These are phyloP conservation scores for Amorpha juglandis DNA, from an alignment of 2,888 invertebrate species.

Conservation along the genomic window DNA sequence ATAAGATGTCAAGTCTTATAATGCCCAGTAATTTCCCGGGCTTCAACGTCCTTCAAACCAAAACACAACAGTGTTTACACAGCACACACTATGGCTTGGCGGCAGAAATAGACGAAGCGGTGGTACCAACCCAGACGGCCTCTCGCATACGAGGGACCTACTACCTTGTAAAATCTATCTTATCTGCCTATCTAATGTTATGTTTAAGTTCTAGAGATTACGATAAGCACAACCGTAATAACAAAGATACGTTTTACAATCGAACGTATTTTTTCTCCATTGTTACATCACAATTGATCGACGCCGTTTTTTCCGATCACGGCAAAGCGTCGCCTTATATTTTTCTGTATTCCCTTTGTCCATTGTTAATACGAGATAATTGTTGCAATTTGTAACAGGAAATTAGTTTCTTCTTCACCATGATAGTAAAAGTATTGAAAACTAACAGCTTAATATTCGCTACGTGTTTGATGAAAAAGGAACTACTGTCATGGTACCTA, in stretches of 20 bases:
- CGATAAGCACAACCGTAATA: slow-evolving; percentile 2
- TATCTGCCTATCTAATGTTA: not conserved
- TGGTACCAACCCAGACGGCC: no score
- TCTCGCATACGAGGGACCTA: no score
- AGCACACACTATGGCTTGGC: no score
- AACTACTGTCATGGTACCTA: no score
- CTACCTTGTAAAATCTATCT: no score
- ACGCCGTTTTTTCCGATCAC: slow-evolving; percentile 16
- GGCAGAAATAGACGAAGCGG: no score
- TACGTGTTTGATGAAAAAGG: not conserved
- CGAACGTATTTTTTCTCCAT: slow-evolving; percentile 9
- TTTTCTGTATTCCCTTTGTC: slow-evolving; percentile 44
- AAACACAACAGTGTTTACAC: no score
- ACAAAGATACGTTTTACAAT: slow-evolving; percentile 12
- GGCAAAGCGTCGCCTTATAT: slow-evolving; percentile 27
- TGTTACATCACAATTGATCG: slow-evolving; percentile 14
- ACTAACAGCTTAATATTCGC: not conserved
- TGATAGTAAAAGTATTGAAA: slow-evolving; percentile 15
- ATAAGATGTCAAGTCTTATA: no score
- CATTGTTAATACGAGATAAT: slow-evolving; percentile 46
- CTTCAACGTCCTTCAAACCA: no score
- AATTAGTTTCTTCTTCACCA: slow-evolving; percentile 28
- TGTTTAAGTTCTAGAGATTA: not conserved
- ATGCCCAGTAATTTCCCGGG: no score
- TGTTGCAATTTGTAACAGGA: slow-evolving; percentile 43